phyloP scores from a whole-genome alignment of 1,140 invertebrate genomes.

The Idris sp. region DNA sequence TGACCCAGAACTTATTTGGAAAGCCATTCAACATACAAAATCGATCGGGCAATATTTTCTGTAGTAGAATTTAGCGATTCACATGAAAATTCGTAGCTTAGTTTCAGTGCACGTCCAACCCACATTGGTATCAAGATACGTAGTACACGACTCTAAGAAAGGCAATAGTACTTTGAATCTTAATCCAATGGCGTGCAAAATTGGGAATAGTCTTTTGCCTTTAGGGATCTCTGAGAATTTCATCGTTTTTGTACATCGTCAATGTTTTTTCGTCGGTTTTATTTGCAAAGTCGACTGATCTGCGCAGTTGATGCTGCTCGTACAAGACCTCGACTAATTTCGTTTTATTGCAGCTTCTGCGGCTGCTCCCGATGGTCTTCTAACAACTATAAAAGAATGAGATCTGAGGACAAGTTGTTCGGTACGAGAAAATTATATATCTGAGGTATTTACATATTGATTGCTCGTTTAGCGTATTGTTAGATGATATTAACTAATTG shows the following conservation, averaged over 20 bases:
- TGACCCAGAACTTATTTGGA: constrained; percentile 42
- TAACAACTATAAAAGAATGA: constrained; percentile 32
- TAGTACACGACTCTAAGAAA: constrained; percentile 39
- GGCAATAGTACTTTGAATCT: constrained; percentile 67
- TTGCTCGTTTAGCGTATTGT: constrained; percentile 16
- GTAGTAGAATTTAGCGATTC: constrained; percentile 34
- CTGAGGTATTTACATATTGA: constrained; percentile 31
- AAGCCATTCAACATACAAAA: constrained; percentile 41
- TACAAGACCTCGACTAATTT: constrained; percentile 67
- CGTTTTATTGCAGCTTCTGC: constrained; percentile 67
- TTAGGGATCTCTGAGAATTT: constrained; percentile 53
- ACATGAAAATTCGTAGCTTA: constrained; percentile 49
- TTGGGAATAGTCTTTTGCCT: constrained; percentile 64
- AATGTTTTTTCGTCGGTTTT: constrained; percentile 48
- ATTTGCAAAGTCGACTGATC: constrained; percentile 45
- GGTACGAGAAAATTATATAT: constrained; percentile 15
- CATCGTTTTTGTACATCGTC: constrained; percentile 50
- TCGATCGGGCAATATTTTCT: constrained; percentile 35
- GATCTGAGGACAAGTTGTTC: constrained; percentile 28
- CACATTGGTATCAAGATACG: constrained; percentile 45
- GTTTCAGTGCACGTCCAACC: constrained; percentile 46
- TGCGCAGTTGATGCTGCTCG: constrained; percentile 34
- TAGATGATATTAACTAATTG: constrained; percentile 8
- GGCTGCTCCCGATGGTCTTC: constrained; percentile 50
- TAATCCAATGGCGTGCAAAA: constrained; percentile 71